Evolutionary conservation across 1,140 invertebrate genomes (phyloP).

Genomic region (Drosophila virilis): DNA sequence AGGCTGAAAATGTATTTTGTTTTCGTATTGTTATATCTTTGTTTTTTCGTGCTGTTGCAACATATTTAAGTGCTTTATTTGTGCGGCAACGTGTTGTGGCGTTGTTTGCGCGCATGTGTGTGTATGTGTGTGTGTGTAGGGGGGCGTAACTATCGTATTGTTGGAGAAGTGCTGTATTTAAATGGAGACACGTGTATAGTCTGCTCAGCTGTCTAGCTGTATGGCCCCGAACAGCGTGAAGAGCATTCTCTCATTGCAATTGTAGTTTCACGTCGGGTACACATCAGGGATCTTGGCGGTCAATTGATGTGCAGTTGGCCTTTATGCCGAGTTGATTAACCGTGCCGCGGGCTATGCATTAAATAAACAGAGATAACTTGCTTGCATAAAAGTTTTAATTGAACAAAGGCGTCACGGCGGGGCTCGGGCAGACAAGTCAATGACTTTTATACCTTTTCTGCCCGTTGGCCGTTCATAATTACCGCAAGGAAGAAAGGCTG

Average conservation of each 20-base stretch:
- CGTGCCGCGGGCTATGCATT: constrained; percentile 45
- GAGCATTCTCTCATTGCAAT: constrained; percentile 8
- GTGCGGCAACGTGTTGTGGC: constrained; percentile 2
- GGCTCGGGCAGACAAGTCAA: constrained; percentile 47
- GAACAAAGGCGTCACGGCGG: constrained; percentile 49
- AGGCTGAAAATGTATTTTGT: constrained; percentile 25
- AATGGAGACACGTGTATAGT: constrained; percentile 39
- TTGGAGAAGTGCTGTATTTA: constrained; percentile 28
- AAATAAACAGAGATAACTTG: constrained; percentile 66
- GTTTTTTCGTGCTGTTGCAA: constrained; percentile 16
- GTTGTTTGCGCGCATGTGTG: constrained; percentile 8
- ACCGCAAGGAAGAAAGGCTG: constrained; percentile 56
- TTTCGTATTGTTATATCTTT: neutral
- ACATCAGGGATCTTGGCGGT: constrained; percentile 20
- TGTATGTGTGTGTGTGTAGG: neutral
- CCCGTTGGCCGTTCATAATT: constrained; percentile 78
- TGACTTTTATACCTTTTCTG: constrained; percentile 71
- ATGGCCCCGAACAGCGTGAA: constrained; percentile 14
- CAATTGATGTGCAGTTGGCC: constrained; percentile 22
- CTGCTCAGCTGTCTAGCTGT: neutral
- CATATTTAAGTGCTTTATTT: constrained; percentile 44
- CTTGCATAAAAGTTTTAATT: constrained; percentile 71
- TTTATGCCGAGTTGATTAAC: constrained; percentile 61
- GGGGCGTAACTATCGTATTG: constrained; percentile 21
- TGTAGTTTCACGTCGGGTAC: constrained; percentile 19